These are phyloP conservation scores for Mus spicilegus DNA, from an alignment of 2,113 vertebrate genomes.

Conservation along the genomic window DNA sequence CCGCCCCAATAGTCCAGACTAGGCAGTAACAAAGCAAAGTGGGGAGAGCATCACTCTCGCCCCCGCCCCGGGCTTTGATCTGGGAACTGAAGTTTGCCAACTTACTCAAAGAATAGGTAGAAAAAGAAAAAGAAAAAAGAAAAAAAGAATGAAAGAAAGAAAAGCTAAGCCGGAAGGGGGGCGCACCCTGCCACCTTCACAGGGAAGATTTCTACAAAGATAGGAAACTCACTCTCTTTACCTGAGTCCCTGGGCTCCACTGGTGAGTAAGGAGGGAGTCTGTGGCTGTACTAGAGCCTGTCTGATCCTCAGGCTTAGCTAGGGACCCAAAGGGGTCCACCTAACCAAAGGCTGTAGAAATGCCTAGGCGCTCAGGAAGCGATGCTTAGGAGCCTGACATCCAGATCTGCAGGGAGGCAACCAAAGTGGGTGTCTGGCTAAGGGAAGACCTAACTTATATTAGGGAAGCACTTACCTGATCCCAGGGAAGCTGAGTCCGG, in stretches of 20 bases:
- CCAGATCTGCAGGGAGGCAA: background rate
- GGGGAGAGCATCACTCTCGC: background rate
- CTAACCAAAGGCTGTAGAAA: background rate
- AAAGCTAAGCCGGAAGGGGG: background rate
- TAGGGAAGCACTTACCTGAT: slow-evolving; percentile 90
- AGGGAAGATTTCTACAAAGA: background rate
- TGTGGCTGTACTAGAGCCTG: background rate
- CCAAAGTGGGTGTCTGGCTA: background rate
- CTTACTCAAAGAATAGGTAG: background rate
- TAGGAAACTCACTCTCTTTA: background rate
- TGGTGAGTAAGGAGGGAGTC: background rate
- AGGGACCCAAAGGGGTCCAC: background rate
- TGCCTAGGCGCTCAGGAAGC: background rate
- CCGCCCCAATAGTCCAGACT: slow-evolving; percentile 45
- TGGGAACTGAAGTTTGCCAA: slow-evolving; percentile 34
- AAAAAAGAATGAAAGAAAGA: too few species aligned
- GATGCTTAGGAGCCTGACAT: background rate
- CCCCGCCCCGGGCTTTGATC: background rate
- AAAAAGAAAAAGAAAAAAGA: background rate
- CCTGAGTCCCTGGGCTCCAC: background rate
- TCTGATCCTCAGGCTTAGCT: background rate
- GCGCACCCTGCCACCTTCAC: slow-evolving; percentile 11
- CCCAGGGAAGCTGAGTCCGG: slow-evolving; percentile 92
- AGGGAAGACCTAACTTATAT: background rate
- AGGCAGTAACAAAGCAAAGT: slow-evolving; percentile 70